Percentiles rank a stretch among this genome's conserved stretches.
These are phyloP conservation scores for Drosophila meridionalis DNA, from an alignment of 2,888 invertebrate genomes.

Conservation along the genomic window DNA sequence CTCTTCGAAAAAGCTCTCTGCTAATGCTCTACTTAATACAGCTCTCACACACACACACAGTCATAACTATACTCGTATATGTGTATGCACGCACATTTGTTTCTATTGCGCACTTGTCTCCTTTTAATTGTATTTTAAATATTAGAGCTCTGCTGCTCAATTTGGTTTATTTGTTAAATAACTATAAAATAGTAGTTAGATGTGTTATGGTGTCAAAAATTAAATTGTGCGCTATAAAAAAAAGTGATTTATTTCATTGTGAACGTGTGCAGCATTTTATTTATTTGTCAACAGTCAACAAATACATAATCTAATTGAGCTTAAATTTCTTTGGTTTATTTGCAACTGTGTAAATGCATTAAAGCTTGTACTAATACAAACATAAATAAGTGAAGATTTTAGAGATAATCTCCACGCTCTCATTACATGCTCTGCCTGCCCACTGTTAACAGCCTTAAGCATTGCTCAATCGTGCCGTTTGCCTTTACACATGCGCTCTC, in stretches of 20 bases:
- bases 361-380: not conserved
- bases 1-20: not conserved
- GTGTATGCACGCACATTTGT: not conserved
- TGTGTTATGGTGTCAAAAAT: not conserved
- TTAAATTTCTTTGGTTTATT: not conserved
- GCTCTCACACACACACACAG: not conserved
- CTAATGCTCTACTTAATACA: not conserved
- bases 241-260: not conserved
- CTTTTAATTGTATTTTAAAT: not conserved
- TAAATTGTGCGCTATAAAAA: not conserved
- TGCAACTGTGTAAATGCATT: not conserved
- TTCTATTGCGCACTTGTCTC: not conserved
- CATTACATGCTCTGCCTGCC: not conserved
- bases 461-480: not conserved
- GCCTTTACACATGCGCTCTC: not conserved
- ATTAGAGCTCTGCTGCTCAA: not conserved
- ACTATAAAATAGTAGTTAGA: not conserved
- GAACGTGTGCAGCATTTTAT: not conserved
- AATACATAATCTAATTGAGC: not conserved
- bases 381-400: not conserved
- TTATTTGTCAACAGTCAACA: not conserved
- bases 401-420: not conserved
- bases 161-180: constrained; percentile 1
- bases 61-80: not conserved
- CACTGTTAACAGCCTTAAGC: not conserved